phyloP scores from a whole-genome alignment of 2,113 vertebrate species.

The Chiloscyllium plagiosum region DNA sequence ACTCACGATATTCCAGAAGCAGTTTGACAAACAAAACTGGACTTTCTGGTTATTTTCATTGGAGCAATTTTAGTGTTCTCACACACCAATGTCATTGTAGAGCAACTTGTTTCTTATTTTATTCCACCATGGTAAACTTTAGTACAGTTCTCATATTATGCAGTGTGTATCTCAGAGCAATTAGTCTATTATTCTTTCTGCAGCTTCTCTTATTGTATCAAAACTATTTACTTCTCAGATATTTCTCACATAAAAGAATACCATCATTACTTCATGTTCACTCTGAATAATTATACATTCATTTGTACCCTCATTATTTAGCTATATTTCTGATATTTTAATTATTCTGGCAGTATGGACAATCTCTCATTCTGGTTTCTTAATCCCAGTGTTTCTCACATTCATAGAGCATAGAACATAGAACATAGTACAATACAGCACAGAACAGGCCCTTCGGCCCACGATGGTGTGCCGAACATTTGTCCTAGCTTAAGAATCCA shows the following conservation, averaged over 20 bases:
- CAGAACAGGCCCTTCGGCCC: no score
- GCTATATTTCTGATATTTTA: neutral
- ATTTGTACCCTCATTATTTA: neutral
- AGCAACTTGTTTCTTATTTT: neutral
- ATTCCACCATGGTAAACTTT: neutral
- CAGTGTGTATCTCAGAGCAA: neutral
- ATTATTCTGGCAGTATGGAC: neutral
- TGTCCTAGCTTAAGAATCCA: no score
- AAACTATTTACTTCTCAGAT: neutral
- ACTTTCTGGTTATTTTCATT: neutral
- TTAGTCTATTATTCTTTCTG: neutral
- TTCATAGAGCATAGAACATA: no score
- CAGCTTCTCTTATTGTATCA: neutral
- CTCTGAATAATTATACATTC: neutral
- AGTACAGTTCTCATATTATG: neutral
- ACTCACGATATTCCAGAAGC: no score
- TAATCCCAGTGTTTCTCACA: neutral
- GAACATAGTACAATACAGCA: no score
- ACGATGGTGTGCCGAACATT: no score
- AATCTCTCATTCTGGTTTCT: neutral
- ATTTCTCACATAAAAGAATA: neutral
- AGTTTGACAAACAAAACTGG: neutral
- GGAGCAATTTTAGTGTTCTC: neutral
- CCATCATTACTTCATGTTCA: neutral
- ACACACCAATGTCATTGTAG: neutral